Conservation (phyloP, 1,140 invertebrate species). For the Battus philenor region DNA sequence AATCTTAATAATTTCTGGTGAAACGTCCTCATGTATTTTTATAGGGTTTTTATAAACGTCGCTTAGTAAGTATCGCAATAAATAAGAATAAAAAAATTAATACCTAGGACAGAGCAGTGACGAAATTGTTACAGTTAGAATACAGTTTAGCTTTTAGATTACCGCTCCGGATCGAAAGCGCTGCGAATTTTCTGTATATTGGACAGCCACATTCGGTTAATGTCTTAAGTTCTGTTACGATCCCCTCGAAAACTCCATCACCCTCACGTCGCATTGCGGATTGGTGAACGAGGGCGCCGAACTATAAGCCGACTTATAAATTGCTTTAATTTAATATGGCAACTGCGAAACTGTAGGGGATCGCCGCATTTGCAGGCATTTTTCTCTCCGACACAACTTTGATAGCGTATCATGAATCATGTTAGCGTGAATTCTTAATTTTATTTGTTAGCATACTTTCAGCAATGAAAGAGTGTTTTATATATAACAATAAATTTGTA, state of each 20-base stretch:
- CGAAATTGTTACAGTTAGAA: no score
- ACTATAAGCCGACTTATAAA: slow-evolving; percentile 49
- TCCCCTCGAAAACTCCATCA: slow-evolving; percentile 20
- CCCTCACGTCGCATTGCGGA: slow-evolving; percentile 38
- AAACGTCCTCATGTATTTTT: no score
- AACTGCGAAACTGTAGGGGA: slow-evolving; percentile 31
- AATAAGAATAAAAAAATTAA: no score
- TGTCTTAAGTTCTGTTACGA: slow-evolving; percentile 21
- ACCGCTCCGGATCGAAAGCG: no score
- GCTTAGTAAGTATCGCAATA: no score
- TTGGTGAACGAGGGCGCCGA: slow-evolving; percentile 22
- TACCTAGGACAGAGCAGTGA: no score
- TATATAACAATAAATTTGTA: no score
- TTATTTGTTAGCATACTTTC: no score
- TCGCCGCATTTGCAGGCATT: slow-evolving; percentile 34
- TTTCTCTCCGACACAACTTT: slow-evolving; percentile 31
- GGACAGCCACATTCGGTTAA: slow-evolving; percentile 24
- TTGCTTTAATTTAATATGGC: slow-evolving; percentile 61
- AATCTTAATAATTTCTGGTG: no score
- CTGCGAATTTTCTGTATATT: slow-evolving; percentile 9
- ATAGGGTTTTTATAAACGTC: no score
- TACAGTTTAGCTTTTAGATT: no score
- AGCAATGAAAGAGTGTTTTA: no score
- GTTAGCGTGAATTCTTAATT: slow-evolving; percentile 1
- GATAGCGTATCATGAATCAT: slow-evolving; percentile 24